Evolutionary conservation across 2,113 vertebrate species (phyloP).

Genomic region (Rhineura floridana): DNA sequence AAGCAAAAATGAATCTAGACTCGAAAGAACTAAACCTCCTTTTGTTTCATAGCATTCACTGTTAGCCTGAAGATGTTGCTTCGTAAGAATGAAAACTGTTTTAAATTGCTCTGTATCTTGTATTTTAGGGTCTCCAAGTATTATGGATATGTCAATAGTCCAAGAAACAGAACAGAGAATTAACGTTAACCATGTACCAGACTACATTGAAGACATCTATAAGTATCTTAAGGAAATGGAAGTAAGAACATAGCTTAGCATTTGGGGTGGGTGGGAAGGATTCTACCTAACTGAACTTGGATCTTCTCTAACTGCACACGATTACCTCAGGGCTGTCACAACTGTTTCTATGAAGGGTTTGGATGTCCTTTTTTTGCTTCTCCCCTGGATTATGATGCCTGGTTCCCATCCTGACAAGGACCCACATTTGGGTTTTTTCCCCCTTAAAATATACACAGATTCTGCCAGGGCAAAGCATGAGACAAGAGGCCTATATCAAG

Average conservation of each 20-base stretch:
- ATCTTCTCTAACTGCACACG: neutral
- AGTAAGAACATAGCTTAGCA: slow-evolving; percentile 73
- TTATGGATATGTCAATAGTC: slow-evolving; percentile 89
- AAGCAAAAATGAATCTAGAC: neutral
- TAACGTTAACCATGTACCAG: slow-evolving; percentile 82
- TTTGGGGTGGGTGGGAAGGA: neutral
- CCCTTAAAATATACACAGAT: too few relatives aligned
- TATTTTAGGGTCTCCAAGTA: slow-evolving; percentile 86
- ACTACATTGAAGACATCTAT: slow-evolving; percentile 91
- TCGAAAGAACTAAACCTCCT: neutral
- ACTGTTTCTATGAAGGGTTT: neutral
- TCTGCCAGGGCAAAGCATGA: neutral
- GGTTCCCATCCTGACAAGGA: neutral
- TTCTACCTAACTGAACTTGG: neutral
- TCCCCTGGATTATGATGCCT: neutral
- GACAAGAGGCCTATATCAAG: neutral
- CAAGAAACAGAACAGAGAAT: slow-evolving; percentile 81
- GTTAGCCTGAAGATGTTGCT: neutral
- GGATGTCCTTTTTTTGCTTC: neutral
- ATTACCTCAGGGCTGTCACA: neutral
- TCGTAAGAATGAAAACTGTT: neutral
- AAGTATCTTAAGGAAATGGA: slow-evolving; percentile 91
- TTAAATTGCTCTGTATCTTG: slow-evolving; percentile 1
- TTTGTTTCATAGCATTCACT: neutral
- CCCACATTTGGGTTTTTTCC: too few relatives aligned